A percentile compares a stretch with the other conserved stretches of the same genome.
Conservation (phyloP, 2,888 invertebrate genomes). For the Hydroisotoma schaefferi region DNA sequence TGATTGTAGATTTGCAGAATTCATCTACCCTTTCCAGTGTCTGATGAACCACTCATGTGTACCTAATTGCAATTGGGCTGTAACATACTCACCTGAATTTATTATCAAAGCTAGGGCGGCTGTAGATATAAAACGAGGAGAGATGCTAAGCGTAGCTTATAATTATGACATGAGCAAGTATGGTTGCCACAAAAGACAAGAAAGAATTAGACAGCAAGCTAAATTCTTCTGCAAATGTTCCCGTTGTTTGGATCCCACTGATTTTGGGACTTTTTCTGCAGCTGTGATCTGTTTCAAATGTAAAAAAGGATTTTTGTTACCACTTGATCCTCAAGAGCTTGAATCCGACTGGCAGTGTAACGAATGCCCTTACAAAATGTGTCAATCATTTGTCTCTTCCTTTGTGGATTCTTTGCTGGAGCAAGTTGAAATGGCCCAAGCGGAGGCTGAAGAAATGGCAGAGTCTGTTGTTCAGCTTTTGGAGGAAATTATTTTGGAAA, state of each 20-base stretch:
- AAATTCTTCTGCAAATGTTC: conserved; percentile 49
- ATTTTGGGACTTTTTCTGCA: conserved; percentile 47
- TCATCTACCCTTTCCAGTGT: conserved; percentile 28
- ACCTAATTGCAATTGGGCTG: conserved; percentile 41
- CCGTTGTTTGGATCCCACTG: conserved; percentile 49
- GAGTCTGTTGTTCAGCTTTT: conserved; percentile 64
- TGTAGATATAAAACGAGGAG: conserved; percentile 58
- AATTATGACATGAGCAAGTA: conserved; percentile 56
- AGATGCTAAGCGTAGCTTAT: conserved; percentile 67
- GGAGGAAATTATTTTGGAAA: conserved; percentile 64
- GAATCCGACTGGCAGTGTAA: conserved; percentile 61
- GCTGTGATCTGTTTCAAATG: conserved; percentile 48
- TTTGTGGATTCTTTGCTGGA: conserved; percentile 36
- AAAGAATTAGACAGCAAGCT: conserved; percentile 48
- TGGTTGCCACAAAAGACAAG: conserved; percentile 45
- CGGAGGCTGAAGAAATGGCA: conserved; percentile 64
- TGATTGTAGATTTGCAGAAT: conserved; percentile 29
- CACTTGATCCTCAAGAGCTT: conserved; percentile 50
- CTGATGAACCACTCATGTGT: conserved; percentile 71
- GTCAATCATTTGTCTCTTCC: conserved; percentile 58
- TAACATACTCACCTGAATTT: conserved; percentile 53
- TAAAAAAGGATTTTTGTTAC: conserved; percentile 40
- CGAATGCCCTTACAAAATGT: conserved; percentile 60
- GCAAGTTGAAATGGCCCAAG: conserved; percentile 51
- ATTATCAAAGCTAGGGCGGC: conserved; percentile 63